Conservation (phyloP, 2,888 invertebrate species). For the Tipula vernalis region DNA sequence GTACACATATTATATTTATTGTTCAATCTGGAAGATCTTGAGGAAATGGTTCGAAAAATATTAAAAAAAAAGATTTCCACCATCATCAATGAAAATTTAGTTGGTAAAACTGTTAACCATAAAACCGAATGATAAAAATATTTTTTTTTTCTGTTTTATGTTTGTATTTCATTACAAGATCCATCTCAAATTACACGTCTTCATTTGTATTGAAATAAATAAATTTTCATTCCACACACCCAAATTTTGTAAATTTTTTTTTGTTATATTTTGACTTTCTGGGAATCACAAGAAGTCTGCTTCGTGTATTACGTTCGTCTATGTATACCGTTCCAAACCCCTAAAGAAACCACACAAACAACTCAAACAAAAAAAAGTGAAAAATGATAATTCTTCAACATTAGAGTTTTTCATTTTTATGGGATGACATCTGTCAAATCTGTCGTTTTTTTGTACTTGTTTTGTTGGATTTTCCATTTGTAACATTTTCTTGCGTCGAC, state of each 20-base stretch:
- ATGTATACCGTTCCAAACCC: neutral
- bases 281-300: neutral
- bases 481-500: neutral
- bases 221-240: neutral
- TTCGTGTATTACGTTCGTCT: neutral
- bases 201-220: neutral
- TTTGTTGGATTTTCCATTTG: neutral
- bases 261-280: neutral
- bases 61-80: neutral
- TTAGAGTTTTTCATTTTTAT: neutral
- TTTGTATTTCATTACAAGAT: neutral
- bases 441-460: neutral
- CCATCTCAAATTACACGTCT: neutral
- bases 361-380: neutral
- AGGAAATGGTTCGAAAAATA: neutral
- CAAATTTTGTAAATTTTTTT: neutral
- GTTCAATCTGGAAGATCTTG: neutral
- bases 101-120: neutral
- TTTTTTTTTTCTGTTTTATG: neutral
- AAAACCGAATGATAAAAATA: neutral
- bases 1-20: neutral
- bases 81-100: neutral
- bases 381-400: neutral
- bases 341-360: neutral
- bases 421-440: neutral